Evolutionary conservation across 2,888 invertebrate species (phyloP).

Genomic region (Ichneumoninae sp.): DNA sequence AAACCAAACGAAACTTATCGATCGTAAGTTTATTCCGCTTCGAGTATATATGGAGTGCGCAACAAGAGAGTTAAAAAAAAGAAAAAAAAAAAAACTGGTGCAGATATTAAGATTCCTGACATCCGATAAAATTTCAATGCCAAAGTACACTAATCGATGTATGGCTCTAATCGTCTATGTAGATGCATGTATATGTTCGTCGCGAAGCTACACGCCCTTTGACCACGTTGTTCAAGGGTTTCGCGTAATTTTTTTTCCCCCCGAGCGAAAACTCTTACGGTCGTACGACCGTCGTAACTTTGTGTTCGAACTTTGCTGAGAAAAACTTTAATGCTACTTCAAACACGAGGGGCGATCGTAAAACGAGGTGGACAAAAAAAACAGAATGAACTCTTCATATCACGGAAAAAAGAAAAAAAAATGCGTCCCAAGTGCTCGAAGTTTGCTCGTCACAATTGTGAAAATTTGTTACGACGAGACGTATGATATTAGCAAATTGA

Average conservation of each 20-base stretch:
- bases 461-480: constrained; percentile 18
- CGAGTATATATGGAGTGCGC: constrained; percentile 66
- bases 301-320: constrained; percentile 7
- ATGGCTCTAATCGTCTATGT: constrained; percentile 52
- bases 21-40: constrained; percentile 77
- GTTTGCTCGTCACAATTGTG: constrained; percentile 38
- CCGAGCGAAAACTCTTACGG: constrained; percentile 4
- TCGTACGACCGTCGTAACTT: constrained; percentile 19
- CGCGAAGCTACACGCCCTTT: constrained; percentile 11
- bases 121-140: constrained; percentile 79
- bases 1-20: constrained; percentile 68
- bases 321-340: constrained; percentile 19
- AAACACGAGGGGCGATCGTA: background rate
- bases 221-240: constrained; percentile 19
- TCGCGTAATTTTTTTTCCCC: constrained; percentile 19
- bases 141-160: constrained; percentile 77
- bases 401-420: constrained; percentile 18
- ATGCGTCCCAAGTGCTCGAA: constrained; percentile 27
- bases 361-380: background rate
- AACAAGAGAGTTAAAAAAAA: constrained; percentile 20
- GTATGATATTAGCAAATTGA: constrained; percentile 43
- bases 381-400: constrained; percentile 32
- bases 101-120: constrained; percentile 75
- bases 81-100: constrained; percentile 50
- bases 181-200: constrained; percentile 51